Evolutionary conservation across 2,888 invertebrate species (phyloP), one percentile per base, ranked within the genome.

Genomic region (Callyntrura sp.): DNA sequence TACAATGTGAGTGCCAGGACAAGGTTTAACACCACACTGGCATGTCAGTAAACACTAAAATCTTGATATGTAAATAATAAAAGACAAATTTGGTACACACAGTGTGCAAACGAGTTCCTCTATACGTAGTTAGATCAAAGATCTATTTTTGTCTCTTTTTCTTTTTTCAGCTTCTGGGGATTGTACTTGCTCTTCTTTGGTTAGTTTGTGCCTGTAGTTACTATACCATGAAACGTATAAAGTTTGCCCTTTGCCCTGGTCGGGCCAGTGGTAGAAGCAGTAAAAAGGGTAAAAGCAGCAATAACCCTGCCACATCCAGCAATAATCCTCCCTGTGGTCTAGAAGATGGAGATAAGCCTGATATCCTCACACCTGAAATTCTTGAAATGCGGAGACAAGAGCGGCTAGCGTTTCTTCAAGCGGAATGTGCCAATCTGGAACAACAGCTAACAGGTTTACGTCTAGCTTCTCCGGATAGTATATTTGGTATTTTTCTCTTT

Each of bases 391-490:
- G 92, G 79, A 81, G 92, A 82, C 92, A 92, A 84, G 92, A 92
- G 48, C 51, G 91, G 57, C 86, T 92, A 12, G 85, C 83, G 5
- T 83, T 90, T 78, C 88, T 92, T 6, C 92, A 92, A 20, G 87
- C 84, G 20, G 92, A 92, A 68, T 88, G 86, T 57, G 85, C 87
- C 60, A 85, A 88, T 86, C 62, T 92, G 83, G 92, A 92, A 87
- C 88, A 90, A 84, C 92, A 92, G 76, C 82, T 92, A 84, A 86
- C 88, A 90, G 92, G 92, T 92, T 88, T 85, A 90, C 87, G 90
- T 87, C 62, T 76, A 70, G 57, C 89, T 90, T 68, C 55, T 60
- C 87, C 87, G 68, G 79, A 88, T 84, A 81, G 57, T 84, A 65
- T 88, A 78, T 84, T 83, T 84, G 81, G 84, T 78, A 76, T 73